Percentiles rank a stretch among this genome's conserved stretches.
Evolutionary conservation across 2,888 invertebrate genomes (phyloP).

Genomic region (Anarsia innoxiella): DNA sequence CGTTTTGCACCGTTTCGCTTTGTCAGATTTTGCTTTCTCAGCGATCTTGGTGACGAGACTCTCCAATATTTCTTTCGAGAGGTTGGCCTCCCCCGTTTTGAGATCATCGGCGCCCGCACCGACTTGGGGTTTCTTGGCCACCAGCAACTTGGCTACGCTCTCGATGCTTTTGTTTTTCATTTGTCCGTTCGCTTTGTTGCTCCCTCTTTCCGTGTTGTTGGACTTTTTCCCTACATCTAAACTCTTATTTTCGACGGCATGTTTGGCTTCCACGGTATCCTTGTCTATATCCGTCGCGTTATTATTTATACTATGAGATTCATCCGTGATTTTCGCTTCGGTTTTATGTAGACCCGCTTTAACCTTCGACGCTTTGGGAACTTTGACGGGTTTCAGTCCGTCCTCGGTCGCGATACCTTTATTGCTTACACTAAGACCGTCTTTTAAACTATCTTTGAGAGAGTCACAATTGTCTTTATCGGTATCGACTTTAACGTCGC

Average conservation of each 20-base stretch:
- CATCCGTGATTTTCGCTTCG: conserved; percentile 17
- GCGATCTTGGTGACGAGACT: background rate
- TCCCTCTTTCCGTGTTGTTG: conserved; percentile 9
- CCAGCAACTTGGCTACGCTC: conserved; percentile 11
- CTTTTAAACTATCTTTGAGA: conserved; percentile 13
- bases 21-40: background rate
- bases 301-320: conserved; percentile 23
- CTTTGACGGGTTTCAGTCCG: conserved; percentile 10
- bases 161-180: conserved; percentile 15
- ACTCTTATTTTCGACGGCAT: too few species aligned
- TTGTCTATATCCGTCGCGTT: conserved; percentile 1
- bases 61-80: background rate
- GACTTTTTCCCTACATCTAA: too few species aligned
- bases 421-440: conserved; percentile 11
- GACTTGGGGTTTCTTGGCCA: conserved; percentile 12
- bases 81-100: conserved; percentile 13
- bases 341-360: conserved; percentile 9
- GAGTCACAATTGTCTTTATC: conserved; percentile 15
- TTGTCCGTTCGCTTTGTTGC: conserved; percentile 12
- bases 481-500: conserved; percentile 6
- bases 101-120: background rate
- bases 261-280: conserved; percentile 7
- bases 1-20: background rate
- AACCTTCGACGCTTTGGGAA: conserved; percentile 10
- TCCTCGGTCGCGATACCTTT: conserved; percentile 8